These are phyloP conservation scores for Bombus difficillimus DNA, from an alignment of 1,140 invertebrate species.

Conservation along the genomic window DNA sequence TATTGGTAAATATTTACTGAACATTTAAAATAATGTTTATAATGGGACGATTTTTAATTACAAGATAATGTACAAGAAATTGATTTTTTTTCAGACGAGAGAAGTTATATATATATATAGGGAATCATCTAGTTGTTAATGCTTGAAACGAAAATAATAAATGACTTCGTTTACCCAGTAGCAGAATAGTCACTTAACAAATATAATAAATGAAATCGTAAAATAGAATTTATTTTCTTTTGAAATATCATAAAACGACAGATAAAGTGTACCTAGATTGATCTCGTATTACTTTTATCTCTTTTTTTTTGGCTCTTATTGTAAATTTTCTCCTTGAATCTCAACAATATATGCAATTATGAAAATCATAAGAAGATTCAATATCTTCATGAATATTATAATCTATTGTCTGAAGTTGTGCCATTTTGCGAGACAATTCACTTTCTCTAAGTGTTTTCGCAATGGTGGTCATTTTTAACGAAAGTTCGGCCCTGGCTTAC, in stretches of 20 bases:
- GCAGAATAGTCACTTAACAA: not conserved
- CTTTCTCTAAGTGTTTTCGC: not conserved
- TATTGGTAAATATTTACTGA: too few relatives aligned
- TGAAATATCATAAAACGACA: not conserved
- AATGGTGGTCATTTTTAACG: not conserved
- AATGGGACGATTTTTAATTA: not conserved
- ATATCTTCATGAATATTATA: too few relatives aligned
- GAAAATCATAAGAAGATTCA: not conserved
- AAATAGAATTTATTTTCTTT: not conserved
- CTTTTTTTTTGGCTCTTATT: not conserved
- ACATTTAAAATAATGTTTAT: not conserved
- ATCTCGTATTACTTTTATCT: not conserved
- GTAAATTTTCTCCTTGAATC: not conserved
- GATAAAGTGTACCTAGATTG: not conserved
- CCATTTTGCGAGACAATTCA: not conserved
- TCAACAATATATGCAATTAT: not conserved
- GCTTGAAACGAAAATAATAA: not conserved
- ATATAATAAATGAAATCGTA: too few relatives aligned
- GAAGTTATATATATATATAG: too few relatives aligned
- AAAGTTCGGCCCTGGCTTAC: slow-evolving; percentile 25
- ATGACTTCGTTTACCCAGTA: not conserved
- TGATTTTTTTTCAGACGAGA: too few relatives aligned
- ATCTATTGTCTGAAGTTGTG: not conserved
- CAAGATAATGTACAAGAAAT: not conserved
- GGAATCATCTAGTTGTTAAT: too few relatives aligned